Conservation (phyloP, 2,888 invertebrate genomes). For the Monochamus alternatus region DNA sequence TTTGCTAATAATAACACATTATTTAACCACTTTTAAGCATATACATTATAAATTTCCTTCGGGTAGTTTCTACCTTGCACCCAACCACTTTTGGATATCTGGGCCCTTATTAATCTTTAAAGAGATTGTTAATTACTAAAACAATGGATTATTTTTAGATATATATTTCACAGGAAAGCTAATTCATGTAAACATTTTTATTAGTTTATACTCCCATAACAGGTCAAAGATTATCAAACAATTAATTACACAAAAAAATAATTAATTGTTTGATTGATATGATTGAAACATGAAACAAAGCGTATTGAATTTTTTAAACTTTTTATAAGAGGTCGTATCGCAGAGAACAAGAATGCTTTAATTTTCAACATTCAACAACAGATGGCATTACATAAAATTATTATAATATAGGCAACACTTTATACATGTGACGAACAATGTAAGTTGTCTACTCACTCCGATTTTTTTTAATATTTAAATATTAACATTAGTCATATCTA, state of each 20-base stretch:
- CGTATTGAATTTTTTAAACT: no score
- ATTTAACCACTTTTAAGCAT: background rate
- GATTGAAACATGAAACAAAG: no score
- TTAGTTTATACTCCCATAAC: no score
- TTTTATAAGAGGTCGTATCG: background rate
- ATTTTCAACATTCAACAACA: background rate
- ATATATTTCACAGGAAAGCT: no score
- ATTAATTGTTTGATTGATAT: no score
- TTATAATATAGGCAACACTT: background rate
- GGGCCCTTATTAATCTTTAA: no score
- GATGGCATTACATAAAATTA: background rate
- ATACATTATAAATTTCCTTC: no score
- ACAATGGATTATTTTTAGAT: no score
- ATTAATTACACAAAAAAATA: background rate
- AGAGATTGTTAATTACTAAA: no score
- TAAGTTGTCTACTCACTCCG: background rate
- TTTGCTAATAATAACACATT: background rate
- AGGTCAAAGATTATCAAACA: background rate
- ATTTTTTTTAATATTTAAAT: no score
- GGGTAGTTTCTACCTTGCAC: background rate
- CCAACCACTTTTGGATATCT: no score
- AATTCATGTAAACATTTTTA: background rate
- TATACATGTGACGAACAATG: background rate
- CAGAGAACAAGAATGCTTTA: background rate
- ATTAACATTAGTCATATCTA: no score